Conservation (phyloP, 2,888 invertebrate genomes). For the Taphrorychus bicolor region DNA sequence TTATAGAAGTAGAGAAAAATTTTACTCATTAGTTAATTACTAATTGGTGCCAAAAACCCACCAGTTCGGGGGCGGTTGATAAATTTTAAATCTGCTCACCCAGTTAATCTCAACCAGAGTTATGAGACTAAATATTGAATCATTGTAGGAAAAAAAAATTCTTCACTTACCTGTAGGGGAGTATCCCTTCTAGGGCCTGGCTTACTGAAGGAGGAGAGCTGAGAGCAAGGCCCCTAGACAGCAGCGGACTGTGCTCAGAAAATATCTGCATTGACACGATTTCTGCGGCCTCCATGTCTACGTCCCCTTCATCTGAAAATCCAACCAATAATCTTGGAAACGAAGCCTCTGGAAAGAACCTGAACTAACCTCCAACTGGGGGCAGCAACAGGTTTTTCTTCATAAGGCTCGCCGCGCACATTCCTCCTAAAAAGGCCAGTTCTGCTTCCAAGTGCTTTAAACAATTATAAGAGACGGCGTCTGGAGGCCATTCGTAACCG, state of each 20-base stretch:
- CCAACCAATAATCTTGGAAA: not conserved
- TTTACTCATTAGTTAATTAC: no score
- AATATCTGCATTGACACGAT: conserved; percentile 69
- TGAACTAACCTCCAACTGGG: conserved; percentile 62
- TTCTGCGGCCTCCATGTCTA: conserved; percentile 76
- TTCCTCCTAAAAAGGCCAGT: conserved; percentile 86
- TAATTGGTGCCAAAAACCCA: no score
- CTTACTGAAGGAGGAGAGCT: conserved; percentile 86
- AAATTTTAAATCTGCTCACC: no score
- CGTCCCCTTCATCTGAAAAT: conserved; percentile 70
- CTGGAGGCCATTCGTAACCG: conserved; percentile 80
- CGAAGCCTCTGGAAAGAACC: conserved; percentile 1
- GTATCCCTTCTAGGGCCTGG: conserved; percentile 88
- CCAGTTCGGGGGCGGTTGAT: no score
- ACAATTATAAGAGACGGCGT: conserved; percentile 60
- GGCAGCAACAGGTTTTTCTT: conserved; percentile 79
- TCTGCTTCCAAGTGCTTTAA: conserved; percentile 86
- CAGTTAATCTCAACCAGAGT: no score
- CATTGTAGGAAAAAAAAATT: not conserved
- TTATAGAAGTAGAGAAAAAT: no score
- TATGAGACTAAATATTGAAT: no score
- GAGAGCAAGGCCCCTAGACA: conserved; percentile 89
- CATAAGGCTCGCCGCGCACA: conserved; percentile 90
- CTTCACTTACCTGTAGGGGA: conserved; percentile 75
- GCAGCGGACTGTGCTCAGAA: conserved; percentile 71